Base-by-base conservation (phyloP, 2,113 vertebrate species). In the Sylvietta virens region DNA sequence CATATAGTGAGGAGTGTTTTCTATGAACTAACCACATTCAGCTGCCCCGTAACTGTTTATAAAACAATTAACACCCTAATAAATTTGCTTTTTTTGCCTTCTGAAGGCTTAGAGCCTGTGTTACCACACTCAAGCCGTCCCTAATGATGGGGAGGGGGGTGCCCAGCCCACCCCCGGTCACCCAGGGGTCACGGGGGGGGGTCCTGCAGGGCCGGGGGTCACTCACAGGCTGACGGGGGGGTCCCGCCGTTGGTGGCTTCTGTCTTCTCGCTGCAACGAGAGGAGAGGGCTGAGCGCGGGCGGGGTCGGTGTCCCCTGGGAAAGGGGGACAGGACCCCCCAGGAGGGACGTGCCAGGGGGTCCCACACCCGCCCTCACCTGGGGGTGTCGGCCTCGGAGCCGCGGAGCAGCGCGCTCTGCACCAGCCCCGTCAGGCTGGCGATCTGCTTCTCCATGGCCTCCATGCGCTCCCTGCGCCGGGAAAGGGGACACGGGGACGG, bases 361-460 rank as follows among this genome's bases (percentile, higher is more conserved):
- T 42, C 45, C 58, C 53, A 4, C 13, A 0, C 1, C 18, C 2
- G 3, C 31, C 65, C 40, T 98, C 98, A 99, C 99, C 98, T 99
- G 95, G 98, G 97, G 93, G 98, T 99, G 92, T 99, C 99, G 0
- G 98, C 98, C 97, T 99, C 99, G 1, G 99, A 99, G 26, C 99
- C 99, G 69, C 99, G 98, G 83, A 99, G 99, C 90, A 99, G 97
- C 28, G 99, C 99, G 9, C 99, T 99, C 98, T 99, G 99, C 65
- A 99, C 99, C 90, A 99, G 98, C 64, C 99, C 99, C 0, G 99
- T 99, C 95, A 99, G 98, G 95, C 99, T 99, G 96, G 99, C 99
- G 16, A 99, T 99, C 97, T 99, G 99, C 97, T 99, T 99, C 97
- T 99, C 99, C 99, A 99, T 99, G 12, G 99, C 99, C 91, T 99